phyloP scores from a whole-genome alignment of 2,113 vertebrate species.

The Trochalopteron elliotii region DNA sequence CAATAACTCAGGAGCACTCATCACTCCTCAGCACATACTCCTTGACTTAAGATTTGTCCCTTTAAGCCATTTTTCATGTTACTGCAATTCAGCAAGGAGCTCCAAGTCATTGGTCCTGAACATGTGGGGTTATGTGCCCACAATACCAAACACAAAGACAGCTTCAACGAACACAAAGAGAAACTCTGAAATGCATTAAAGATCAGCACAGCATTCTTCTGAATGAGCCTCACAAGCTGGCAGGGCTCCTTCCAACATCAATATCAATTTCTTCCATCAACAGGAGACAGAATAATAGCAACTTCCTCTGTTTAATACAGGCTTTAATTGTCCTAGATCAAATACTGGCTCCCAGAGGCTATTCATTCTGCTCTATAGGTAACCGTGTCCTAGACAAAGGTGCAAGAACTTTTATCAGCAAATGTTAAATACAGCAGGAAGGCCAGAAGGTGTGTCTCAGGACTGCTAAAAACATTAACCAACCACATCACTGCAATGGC shows the following conservation, averaged over 20 bases:
- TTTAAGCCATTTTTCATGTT: neutral
- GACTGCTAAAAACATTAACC: neutral
- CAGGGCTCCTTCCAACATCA: conserved; percentile 3
- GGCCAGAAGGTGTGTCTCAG: neutral
- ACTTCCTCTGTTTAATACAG: neutral
- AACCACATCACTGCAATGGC: neutral
- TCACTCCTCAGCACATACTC: neutral
- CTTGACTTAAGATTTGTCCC: neutral
- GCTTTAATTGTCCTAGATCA: conserved; percentile 15
- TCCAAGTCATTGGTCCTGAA: neutral
- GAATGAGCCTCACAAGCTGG: neutral
- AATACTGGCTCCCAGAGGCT: neutral
- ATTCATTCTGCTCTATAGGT: neutral
- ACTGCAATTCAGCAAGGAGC: accelerated
- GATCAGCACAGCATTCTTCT: neutral
- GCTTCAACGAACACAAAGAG: neutral
- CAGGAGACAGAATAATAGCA: conserved; percentile 23
- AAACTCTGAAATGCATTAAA: neutral
- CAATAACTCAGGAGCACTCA: neutral
- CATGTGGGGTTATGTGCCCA: accelerated
- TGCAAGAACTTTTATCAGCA: neutral
- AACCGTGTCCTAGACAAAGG: neutral
- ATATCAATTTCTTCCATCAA: conserved; percentile 33
- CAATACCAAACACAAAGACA: neutral
- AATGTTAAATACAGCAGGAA: neutral